A percentile compares a stretch with the other conserved stretches of the same genome.
Evolutionary conservation across 2,888 invertebrate genomes (phyloP).

Genomic region (Ophonus ardosiacus): DNA sequence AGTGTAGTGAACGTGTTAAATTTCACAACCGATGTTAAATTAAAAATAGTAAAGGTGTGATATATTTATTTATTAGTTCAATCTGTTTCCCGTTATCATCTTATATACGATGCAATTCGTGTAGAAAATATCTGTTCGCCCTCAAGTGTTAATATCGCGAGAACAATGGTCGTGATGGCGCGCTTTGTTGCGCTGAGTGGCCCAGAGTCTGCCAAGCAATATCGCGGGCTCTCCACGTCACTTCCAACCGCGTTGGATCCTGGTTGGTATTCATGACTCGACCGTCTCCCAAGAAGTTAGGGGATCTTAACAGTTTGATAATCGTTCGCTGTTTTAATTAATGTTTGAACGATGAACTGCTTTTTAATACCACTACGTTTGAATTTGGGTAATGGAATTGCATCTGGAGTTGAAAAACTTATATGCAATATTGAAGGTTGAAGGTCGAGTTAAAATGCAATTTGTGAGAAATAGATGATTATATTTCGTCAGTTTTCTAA

Average conservation of each 20-base stretch:
- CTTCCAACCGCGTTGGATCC: conserved; percentile 70
- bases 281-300: conserved; percentile 67
- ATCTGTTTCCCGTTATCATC: not conserved
- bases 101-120: not conserved
- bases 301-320: not conserved
- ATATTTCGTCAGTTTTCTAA: no score
- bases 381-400: no score
- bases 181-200: conserved; percentile 43
- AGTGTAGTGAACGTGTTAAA: no score
- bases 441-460: no score
- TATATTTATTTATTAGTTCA: not conserved
- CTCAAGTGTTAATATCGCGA: conserved; percentile 66
- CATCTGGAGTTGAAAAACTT: no score
- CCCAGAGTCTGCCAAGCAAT: conserved; percentile 68
- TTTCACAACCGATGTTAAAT: no score
- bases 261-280: conserved; percentile 71
- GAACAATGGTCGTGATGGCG: conserved; percentile 65
- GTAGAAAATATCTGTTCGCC: conserved; percentile 66
- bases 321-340: not conserved
- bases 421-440: no score
- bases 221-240: conserved; percentile 74
- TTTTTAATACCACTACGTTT: not conserved
- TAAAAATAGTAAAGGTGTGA: not conserved
- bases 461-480: no score
- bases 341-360: not conserved